Evolutionary conservation across 2,888 invertebrate genomes (phyloP), one percentile per base, ranked within the genome.

Genomic region (Noctua pronuba): DNA sequence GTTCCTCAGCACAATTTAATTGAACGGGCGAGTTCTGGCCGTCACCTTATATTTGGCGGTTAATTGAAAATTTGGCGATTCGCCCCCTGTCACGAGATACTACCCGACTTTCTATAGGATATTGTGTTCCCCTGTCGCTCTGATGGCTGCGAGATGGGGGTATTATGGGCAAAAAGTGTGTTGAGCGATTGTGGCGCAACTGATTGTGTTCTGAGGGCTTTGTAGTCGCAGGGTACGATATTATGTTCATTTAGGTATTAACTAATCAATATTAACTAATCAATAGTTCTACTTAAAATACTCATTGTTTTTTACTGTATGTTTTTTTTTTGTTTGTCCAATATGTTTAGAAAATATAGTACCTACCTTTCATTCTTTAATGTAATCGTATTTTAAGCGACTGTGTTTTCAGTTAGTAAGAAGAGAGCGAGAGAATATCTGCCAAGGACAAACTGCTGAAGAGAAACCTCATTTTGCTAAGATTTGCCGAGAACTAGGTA

Each of bases 41-140:
- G 83, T 84, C 84, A 82, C 77, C 79, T 83, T 80, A 75, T 75
- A 86, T 86, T 86, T 83, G 62, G 73, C 68, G 79, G 85, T 86
- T 86, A 86, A 86, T 86, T 86, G 86, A 83, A 86, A 86, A 86
- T 85, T 86, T 86, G 78, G 77, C 80, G 83, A 80, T 75, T 86
- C 80, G 79, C 82, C 83, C 84, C 83, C 69, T 79, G 80, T 79
- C 83, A 86, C 78, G 65, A 85, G 85, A 85, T 79, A 86, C 84
- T 71, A 31, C 41, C 58, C 64, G 73, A 66, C 71, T 74, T 82
- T 85, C 79, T 80, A 71, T 76, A 75, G 75, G 83, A 80, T 86
- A 86, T 86, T 86, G 86, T 86, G 75, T 86, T 82, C 73, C 83
- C 72, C 64, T 76, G 82, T 73, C 82, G 71, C 44, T 55, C 13